phyloP scores from a whole-genome alignment of 1,140 invertebrate species.

The Brachionus paranguensis region DNA sequence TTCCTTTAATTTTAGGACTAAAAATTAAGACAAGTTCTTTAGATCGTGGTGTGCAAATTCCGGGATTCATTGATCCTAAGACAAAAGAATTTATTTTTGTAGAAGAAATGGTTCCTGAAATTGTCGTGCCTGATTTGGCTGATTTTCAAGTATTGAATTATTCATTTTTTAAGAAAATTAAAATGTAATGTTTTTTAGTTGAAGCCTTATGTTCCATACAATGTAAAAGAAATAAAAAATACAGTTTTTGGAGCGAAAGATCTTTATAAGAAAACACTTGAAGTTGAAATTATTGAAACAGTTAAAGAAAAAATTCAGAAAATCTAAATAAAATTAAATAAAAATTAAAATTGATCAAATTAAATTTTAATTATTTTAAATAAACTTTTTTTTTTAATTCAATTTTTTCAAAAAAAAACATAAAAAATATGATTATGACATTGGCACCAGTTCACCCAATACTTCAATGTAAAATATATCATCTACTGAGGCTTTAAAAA shows the following conservation, averaged over 20 bases:
- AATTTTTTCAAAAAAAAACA: no score
- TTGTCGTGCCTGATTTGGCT: constrained; percentile 79
- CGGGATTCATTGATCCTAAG: constrained; percentile 44
- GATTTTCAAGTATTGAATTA: constrained; percentile 60
- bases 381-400: background rate
- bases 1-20: background rate
- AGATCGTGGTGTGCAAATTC: constrained; percentile 42
- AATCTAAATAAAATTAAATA: background rate
- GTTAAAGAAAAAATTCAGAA: background rate
- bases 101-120: constrained; percentile 77
- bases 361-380: no score
- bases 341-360: background rate
- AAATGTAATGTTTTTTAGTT: background rate
- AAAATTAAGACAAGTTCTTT: background rate
- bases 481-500: no score
- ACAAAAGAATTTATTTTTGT: constrained; percentile 62
- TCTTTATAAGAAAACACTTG: constrained; percentile 8
- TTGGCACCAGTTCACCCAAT: no score
- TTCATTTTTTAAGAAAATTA: background rate
- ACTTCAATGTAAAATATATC: no score
- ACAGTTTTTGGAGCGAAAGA: constrained; percentile 3
- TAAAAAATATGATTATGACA: background rate
- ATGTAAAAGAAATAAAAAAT: constrained; percentile 32
- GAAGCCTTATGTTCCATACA: constrained; percentile 39
- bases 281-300: background rate